Base-by-base conservation (phyloP, 2,888 invertebrate genomes). In the Petrolisthes cinctipes region DNA sequence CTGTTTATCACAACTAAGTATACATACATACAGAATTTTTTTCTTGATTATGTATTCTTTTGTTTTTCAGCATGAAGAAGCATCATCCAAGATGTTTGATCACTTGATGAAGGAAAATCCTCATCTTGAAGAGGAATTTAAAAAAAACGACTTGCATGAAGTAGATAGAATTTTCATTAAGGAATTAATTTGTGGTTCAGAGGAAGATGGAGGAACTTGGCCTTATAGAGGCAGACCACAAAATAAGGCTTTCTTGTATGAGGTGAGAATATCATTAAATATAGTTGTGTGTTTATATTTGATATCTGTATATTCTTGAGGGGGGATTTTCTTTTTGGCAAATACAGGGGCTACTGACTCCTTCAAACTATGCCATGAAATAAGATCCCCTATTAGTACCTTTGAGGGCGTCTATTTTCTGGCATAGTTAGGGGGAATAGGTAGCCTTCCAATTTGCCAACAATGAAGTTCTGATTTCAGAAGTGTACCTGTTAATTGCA, bases 1-100 rank as follows among this genome's bases (percentile, higher is more conserved):
- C 37, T 37, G 37, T 37, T 37, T 37, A 37, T 37, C 37, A 37
- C 37, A 37, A 37, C 37, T 37, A 37, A 37, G 37, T 37, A 37
- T 37, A 37, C 37, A 37, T 37, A 37, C 37, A 37, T 37, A 37
- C 37, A 37, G 37, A 37, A 37, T 37, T 37, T 37, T 37, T 37
- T 0, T 37, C 37, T 37, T 37, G 37, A 37, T 37, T 37, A 37
- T 37, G 37, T 37, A 37, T 37, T 37, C 37, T 17, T 61, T 61
- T 61, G 11, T 61, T 1, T 84, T 57, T 71, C 91, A 94, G 94
- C 94, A 95, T 92, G 94, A 94, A 92, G 91, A 92, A n/a, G 92
- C 92, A 11, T 94, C 94, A 1, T 91, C 92, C 7, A 88, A 91
- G 82, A 93, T 94, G 92, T 92, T 94, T 89, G 92, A 94, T 73